Evolutionary conservation across 2,797 vertebrate genomes (phyloP), one percentile per base, ranked within the genome.

Genomic region (Megalops cyprinoides): DNA sequence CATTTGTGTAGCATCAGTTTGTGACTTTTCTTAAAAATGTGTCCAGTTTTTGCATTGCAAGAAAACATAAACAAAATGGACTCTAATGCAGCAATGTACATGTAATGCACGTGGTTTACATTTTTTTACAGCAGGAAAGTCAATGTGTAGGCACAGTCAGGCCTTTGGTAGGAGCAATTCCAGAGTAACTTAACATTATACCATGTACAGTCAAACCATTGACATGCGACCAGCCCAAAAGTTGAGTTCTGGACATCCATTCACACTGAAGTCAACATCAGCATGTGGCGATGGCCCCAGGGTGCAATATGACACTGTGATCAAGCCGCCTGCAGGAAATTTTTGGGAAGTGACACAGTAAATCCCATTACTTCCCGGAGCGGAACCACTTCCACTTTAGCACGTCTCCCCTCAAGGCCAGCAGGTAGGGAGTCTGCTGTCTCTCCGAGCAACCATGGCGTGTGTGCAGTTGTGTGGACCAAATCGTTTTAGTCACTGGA

Each of bases 301-400:
- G 62, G 62, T 18, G 62, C 62, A 67, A 15, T 39, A 48, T 37
- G 69, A 46, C 69, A 48, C 44, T 73, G 42, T 25, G 39, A 39
- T 73, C 39, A 44, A 44, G 37, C 37, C 25, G 42, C 44, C 69
- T 46, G 1, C 12, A 25, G 42, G 69, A 73, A 73, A 44, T 44
- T 73, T 51, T 73, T 42, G 69, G 42, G 69, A 46, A n/a, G 39
- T 3, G 42, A 73, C 23, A 23, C 69, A 73, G 42, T 73, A 73
- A 73, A 73, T 44, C 12, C 42, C 42, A 28, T 25, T 46, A 48
- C 23, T 9, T 25, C 69, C 10, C 9, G 7, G 10, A 73, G 42
- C 34, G 42, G 39, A 48, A 73, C 42, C n/a, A 44, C 69, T 73
- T 73, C 42, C 65, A 69, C 34, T 69, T 69, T 15, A 8, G 20